Base-by-base conservation (phyloP, 2,797 vertebrate species). In the Tauraco hartlaubi region DNA sequence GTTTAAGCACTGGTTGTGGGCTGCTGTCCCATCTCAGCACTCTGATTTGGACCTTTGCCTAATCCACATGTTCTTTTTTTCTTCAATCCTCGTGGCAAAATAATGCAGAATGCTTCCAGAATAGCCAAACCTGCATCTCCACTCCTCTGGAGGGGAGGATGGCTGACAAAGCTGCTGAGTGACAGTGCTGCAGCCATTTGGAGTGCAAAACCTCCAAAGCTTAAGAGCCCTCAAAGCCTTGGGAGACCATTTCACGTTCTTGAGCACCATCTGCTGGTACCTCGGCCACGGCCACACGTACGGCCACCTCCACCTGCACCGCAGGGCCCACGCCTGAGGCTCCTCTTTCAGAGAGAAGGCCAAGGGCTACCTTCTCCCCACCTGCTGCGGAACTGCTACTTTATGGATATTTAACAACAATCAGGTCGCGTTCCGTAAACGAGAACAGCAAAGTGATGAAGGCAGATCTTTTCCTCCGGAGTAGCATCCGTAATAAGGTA, bases 261-360 rank as follows among this genome's bases (percentile, higher is more conserved):
- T 28, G 73, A 88, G 96, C 96, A 76, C 95, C 96, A 96, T 63
- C 95, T 97, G 80, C 17, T 76, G 96, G 96, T 15, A 16, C 85
- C 68, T 5, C 3, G 75, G 68, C 68, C 87, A 9, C 7, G 6
- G 56, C 28, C 73, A 77, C 46, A 8, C 8, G 12, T 0, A 7
- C 2, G 0, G 31, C 31, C 85, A 44, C 64, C 69, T 75, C 56
- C 69, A 61, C 76, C 80, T 23, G 78, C 39, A 2, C 37, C 5
- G 4, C 18, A 39, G 37, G 33, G 41, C 48, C 11, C 44, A n/a
- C 35, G 1, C 63, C 35, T 9, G 20, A 7, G 67, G 22, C 21
- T 46, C 8, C 56, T 28, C 26, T 16, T 9, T 6, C 5, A 2
- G 11, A 14, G 11, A 37, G 41, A 33, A 33, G 54, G 5, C 15